phyloP scores from a whole-genome alignment of 1,140 invertebrate species.

The Andricus grossulariae region DNA sequence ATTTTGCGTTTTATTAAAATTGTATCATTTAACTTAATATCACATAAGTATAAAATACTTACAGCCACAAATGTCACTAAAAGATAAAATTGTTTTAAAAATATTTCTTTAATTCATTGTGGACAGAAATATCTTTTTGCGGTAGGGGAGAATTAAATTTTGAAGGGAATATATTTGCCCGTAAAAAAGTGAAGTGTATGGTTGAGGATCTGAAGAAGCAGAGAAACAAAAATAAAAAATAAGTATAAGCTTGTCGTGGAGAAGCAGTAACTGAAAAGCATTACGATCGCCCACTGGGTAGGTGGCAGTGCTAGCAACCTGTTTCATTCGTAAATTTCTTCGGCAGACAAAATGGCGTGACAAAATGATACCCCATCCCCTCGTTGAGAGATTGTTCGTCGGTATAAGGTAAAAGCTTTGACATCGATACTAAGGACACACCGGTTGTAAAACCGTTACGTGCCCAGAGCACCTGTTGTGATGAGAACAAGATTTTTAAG shows the following conservation, averaged over 20 bases:
- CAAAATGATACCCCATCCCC: conserved; percentile 4
- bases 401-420: conserved; percentile 1
- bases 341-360: conserved; percentile 16
- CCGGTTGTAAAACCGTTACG: conserved; percentile 18
- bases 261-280: conserved; percentile 10
- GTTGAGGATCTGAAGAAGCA: neutral
- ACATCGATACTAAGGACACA: conserved; percentile 3
- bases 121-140: too few species aligned
- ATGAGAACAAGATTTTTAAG: conserved; percentile 14
- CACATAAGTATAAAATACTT: neutral
- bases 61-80: too few species aligned
- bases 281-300: conserved; percentile 27
- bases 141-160: too few species aligned
- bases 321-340: conserved; percentile 14
- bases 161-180: too few species aligned
- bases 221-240: neutral
- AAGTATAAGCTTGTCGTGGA: neutral
- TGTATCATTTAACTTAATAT: conserved; percentile 13
- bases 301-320: conserved; percentile 17
- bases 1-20: neutral
- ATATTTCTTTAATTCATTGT: too few species aligned
- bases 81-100: too few species aligned
- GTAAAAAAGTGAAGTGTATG: too few species aligned
- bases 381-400: conserved; percentile 4
- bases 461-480: conserved; percentile 17